These are phyloP conservation scores for Propithecus coquereli DNA, from an alignment of 2,113 vertebrate species.

Conservation along the genomic window DNA sequence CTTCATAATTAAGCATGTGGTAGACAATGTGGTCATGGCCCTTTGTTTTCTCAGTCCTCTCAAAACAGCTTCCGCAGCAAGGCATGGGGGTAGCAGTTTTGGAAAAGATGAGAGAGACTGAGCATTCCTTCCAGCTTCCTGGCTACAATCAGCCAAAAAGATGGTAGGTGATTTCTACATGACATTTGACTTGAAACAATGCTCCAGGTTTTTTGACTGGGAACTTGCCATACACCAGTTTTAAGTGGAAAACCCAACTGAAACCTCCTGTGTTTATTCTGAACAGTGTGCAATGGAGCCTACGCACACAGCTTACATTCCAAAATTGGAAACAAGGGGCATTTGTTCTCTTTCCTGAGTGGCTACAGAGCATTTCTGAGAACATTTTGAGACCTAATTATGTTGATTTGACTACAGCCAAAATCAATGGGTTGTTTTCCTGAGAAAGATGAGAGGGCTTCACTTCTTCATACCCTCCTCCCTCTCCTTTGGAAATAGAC, in stretches of 20 bases:
- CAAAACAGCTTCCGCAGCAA: not conserved
- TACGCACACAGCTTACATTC: not conserved
- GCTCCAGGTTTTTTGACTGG: not conserved
- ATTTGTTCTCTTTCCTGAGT: slow-evolving; percentile 42
- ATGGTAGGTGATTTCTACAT: not conserved
- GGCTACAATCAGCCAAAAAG: not conserved
- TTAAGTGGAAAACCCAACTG: not conserved
- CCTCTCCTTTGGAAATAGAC: slow-evolving; percentile 5
- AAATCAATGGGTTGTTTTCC: slow-evolving; percentile 54
- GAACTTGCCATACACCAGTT: not conserved
- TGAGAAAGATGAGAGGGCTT: slow-evolving; percentile 37
- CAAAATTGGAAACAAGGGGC: slow-evolving; percentile 30
- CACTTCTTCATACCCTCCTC: not conserved
- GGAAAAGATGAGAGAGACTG: not conserved
- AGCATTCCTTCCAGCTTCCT: not conserved
- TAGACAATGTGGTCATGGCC: not conserved
- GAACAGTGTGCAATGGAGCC: not conserved
- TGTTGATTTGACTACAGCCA: slow-evolving; percentile 53
- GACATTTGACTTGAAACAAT: not conserved
- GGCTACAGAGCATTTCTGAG: not conserved
- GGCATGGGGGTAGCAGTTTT: not conserved
- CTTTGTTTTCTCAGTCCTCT: not conserved
- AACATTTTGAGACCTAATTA: slow-evolving; percentile 14
- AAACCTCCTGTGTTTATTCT: not conserved
- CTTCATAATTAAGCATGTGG: slow-evolving; percentile 53